phyloP scores from a whole-genome alignment of 2,797 vertebrate genomes.

The Bovichtus variegatus region DNA sequence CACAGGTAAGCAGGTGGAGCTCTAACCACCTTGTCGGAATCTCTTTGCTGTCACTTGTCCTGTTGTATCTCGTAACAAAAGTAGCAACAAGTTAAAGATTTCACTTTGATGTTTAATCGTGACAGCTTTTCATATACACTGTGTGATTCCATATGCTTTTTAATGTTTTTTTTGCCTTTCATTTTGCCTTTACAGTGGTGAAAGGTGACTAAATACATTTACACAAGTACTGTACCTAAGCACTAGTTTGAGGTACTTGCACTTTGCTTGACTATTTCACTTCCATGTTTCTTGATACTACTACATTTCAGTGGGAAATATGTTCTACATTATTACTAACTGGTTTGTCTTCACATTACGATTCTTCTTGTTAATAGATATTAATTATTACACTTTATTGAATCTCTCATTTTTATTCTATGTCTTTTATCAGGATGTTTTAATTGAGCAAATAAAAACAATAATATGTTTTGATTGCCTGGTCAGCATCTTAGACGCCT shows the following conservation, averaged over 20 bases:
- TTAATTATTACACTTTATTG: conserved; percentile 4
- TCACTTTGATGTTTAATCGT: background rate
- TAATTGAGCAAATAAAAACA: background rate
- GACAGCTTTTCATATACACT: background rate
- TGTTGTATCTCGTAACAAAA: background rate
- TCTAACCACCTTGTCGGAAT: background rate
- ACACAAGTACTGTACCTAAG: background rate
- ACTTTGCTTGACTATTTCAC: background rate
- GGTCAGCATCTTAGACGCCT: background rate
- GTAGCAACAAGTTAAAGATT: background rate
- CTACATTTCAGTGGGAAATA: background rate
- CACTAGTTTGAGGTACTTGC: background rate
- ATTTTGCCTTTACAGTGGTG: background rate
- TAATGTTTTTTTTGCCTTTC: background rate
- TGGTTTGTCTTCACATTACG: background rate
- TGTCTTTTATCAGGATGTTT: background rate
- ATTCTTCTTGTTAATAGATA: background rate
- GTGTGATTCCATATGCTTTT: background rate
- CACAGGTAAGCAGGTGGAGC: conserved; percentile 26
- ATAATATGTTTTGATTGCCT: conserved; percentile 13
- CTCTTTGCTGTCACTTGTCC: background rate
- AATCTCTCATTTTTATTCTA: background rate
- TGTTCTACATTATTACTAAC: background rate
- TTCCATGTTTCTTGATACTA: background rate
- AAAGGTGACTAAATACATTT: background rate